phyloP scores from a whole-genome alignment of 2,797 vertebrate species.

The Lycodopsis pacificus region DNA sequence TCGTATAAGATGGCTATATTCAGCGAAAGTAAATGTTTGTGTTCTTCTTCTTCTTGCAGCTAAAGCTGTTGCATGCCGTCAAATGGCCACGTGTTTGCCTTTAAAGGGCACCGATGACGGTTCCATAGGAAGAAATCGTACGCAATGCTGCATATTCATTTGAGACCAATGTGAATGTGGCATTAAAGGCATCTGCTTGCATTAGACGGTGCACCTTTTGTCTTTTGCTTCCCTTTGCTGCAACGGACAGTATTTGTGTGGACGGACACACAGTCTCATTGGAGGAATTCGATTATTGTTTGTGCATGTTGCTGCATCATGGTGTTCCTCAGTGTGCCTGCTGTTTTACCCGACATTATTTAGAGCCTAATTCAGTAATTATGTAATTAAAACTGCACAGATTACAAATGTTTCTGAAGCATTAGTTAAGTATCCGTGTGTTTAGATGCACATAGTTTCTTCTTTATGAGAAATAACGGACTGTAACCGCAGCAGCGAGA shows the following conservation, averaged over 20 bases:
- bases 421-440: neutral
- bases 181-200: constrained; percentile 12
- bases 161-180: constrained; percentile 1
- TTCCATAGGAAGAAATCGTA: neutral
- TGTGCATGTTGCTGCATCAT: neutral
- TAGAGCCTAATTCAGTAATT: neutral
- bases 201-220: neutral
- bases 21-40: neutral
- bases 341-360: neutral
- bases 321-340: neutral
- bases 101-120: constrained; percentile 7
- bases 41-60: neutral
- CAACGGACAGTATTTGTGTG: neutral
- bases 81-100: constrained; percentile 11
- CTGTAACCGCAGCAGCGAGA: constrained; percentile 32
- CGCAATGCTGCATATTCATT: constrained; percentile 11
- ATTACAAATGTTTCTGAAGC: neutral
- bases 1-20: neutral
- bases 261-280: neutral
- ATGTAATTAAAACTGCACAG: neutral
- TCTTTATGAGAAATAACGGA: neutral
- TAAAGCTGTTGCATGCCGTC: constrained; percentile 12
- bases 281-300: neutral
- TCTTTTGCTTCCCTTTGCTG: neutral
- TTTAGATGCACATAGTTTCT: neutral